Evolutionary conservation across 2,113 vertebrate species (phyloP).

Genomic region (Microtus oregoni): DNA sequence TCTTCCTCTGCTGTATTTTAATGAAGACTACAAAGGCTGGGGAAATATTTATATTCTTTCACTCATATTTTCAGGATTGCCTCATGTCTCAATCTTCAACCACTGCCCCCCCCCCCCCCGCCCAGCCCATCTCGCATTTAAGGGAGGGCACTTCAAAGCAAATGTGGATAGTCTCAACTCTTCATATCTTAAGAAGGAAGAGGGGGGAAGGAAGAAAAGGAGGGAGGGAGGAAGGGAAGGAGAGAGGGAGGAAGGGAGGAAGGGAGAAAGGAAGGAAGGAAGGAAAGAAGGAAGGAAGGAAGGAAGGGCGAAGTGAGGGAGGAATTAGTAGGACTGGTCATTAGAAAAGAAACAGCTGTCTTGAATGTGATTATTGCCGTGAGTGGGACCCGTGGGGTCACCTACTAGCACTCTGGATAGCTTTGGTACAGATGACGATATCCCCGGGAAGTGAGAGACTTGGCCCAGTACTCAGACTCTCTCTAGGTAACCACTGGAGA

Average conservation of each 20-base stretch:
- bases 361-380: slow-evolving; percentile 57
- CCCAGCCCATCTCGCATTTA: slow-evolving; percentile 67
- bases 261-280: fast-evolving
- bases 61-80: slow-evolving; percentile 82
- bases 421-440: slow-evolving; percentile 12
- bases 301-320: neutral
- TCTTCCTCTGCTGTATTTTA: slow-evolving; percentile 76
- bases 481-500: slow-evolving; percentile 58
- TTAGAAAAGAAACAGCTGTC: slow-evolving; percentile 72
- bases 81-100: slow-evolving; percentile 75
- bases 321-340: slow-evolving; percentile 75
- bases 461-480: neutral
- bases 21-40: slow-evolving; percentile 74
- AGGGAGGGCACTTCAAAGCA: slow-evolving; percentile 78
- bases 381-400: slow-evolving; percentile 24
- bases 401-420: neutral
- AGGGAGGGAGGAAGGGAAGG: fast-evolving
- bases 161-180: slow-evolving; percentile 77
- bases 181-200: slow-evolving; percentile 64
- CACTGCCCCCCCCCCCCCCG: too few relatives aligned
- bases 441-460: fast-evolving
- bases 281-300: too few relatives aligned
- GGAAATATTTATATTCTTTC: slow-evolving; percentile 82
- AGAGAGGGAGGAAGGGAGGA: fast-evolving
- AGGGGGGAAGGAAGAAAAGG: neutral